Conservation (phyloP, 2,888 invertebrate species). For the Cephus pulcher region DNA sequence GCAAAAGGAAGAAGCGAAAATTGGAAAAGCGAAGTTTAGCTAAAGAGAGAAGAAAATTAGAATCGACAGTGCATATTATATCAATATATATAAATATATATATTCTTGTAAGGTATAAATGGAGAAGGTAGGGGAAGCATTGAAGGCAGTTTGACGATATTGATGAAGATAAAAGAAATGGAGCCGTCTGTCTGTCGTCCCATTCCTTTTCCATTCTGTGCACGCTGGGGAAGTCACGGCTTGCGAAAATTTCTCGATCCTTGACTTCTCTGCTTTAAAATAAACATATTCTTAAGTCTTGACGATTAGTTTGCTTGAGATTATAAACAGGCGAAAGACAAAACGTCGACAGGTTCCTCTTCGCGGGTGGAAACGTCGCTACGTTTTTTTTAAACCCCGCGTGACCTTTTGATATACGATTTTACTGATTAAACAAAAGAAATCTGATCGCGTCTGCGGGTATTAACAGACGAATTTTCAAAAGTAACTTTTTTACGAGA, state of each 20-base stretch:
- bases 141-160: conserved; percentile 18
- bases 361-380: not conserved
- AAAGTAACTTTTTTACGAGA: conserved; percentile 16
- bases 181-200: not conserved
- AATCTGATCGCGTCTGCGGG: conserved; percentile 32
- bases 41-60: conserved; percentile 23
- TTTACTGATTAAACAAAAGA: not conserved
- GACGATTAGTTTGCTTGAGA: not conserved
- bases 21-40: conserved; percentile 14
- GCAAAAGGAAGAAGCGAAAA: conserved; percentile 16
- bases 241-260: not conserved
- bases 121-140: conserved; percentile 10
- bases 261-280: not conserved
- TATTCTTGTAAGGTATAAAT: conserved; percentile 40
- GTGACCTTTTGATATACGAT: not conserved
- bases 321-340: not conserved
- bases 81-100: conserved; percentile 30
- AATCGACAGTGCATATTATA: conserved; percentile 37
- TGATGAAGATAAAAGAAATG: not conserved
- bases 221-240: not conserved
- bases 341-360: not conserved
- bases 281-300: not conserved
- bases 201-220: conserved; percentile 1
- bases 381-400: not conserved
- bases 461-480: conserved; percentile 14